A percentile compares a stretch with the other conserved stretches of the same genome.
phyloP scores from a whole-genome alignment of 2,113 vertebrate species.

The Grammomys dolichurus region DNA sequence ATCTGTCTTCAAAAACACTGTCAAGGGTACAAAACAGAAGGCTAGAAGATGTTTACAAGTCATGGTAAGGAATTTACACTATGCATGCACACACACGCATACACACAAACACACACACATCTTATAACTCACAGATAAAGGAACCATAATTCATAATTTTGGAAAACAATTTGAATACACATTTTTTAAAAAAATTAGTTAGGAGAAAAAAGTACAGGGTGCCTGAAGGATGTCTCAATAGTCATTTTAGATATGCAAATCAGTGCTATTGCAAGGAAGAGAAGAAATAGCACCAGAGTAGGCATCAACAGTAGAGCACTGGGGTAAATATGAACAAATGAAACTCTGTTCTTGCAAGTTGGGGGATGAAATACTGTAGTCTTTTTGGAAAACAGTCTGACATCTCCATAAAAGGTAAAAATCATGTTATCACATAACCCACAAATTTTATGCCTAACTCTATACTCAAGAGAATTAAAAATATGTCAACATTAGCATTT shows the following conservation, averaged over 20 bases:
- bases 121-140: not conserved
- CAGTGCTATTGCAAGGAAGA: not conserved
- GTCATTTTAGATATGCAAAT: not conserved
- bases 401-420: not conserved
- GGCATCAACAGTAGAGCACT: not conserved
- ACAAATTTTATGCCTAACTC: not conserved
- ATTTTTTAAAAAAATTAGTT: not conserved
- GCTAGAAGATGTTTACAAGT: not conserved
- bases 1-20: not conserved
- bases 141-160: not conserved
- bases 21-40: not conserved
- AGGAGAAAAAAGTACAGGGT: not conserved
- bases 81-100: not conserved
- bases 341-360: not conserved
- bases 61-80: not conserved
- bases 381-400: not conserved
- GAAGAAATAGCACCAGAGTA: rapidly evolving
- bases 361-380: not conserved
- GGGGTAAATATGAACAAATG: not conserved
- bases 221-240: not conserved
- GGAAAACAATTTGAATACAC: not conserved
- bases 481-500: not conserved
- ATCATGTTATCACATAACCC: not conserved
- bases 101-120: not conserved
- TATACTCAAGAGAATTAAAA: not conserved